Conservation (phyloP, 2,113 vertebrate genomes). For the Aleadryas rufinucha region DNA sequence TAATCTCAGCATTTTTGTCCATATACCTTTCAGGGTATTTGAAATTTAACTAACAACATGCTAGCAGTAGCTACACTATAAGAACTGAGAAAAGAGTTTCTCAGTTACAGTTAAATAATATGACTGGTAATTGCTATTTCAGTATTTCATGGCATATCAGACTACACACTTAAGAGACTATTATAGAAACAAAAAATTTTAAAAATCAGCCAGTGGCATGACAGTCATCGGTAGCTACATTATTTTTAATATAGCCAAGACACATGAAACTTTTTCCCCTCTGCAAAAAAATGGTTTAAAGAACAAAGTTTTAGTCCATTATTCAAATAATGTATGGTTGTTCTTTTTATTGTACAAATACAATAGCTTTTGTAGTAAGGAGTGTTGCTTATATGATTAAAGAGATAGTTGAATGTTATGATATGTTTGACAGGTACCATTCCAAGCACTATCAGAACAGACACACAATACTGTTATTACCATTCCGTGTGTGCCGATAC, state of each 20-base stretch:
- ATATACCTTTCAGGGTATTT: neutral
- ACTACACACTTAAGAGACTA: neutral
- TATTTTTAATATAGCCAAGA: conserved; percentile 18
- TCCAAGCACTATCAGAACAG: conserved; percentile 4
- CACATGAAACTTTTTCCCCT: neutral
- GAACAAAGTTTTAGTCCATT: neutral
- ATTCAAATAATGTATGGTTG: neutral
- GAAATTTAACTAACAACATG: conserved; percentile 13
- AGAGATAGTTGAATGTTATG: neutral
- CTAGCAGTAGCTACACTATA: neutral
- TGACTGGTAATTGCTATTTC: neutral
- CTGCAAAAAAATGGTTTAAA: neutral
- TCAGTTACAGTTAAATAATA: conserved; percentile 6
- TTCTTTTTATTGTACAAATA: neutral
- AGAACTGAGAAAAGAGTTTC: neutral
- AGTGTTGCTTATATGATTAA: conserved; percentile 20
- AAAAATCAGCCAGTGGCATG: neutral
- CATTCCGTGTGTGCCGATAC: neutral
- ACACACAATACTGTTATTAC: conserved; percentile 16
- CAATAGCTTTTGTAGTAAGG: conserved; percentile 16
- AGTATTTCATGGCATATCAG: neutral
- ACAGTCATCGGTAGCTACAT: neutral
- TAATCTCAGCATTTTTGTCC: conserved; percentile 2
- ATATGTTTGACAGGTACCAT: conserved; percentile 29
- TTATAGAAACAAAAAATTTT: neutral